Percentiles rank a stretch among this genome's conserved stretches.
These are phyloP conservation scores for Leptosomus discolor DNA, from an alignment of 2,113 vertebrate species.

Conservation along the genomic window DNA sequence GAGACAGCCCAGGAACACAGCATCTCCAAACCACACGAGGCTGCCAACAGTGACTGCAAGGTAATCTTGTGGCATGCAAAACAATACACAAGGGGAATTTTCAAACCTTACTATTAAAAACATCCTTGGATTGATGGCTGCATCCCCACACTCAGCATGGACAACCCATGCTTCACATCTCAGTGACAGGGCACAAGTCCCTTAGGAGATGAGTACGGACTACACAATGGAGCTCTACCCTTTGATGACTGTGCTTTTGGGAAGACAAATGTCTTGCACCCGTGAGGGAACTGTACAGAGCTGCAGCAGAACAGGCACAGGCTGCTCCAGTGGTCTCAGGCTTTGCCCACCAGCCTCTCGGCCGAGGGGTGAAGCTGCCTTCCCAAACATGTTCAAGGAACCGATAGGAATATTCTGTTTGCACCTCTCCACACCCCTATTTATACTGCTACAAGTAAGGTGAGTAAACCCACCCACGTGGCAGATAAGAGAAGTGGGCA, in stretches of 20 bases:
- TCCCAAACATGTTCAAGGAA: background rate
- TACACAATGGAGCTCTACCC: background rate
- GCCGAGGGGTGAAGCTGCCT: background rate
- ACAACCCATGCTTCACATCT: background rate
- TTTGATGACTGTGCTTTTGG: background rate
- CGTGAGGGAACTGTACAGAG: background rate
- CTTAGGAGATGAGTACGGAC: background rate
- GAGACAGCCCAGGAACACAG: background rate
- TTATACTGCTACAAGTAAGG: background rate
- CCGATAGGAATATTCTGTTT: background rate
- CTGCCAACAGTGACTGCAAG: background rate
- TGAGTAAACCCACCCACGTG: background rate
- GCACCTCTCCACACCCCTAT: background rate
- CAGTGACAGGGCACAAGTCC: background rate
- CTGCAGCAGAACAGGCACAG: background rate
- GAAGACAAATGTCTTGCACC: background rate
- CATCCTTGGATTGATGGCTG: background rate
- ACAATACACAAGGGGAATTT: background rate
- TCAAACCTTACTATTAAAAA: background rate
- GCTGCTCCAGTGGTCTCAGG: background rate
- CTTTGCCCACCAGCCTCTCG: background rate
- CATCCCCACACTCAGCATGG: background rate
- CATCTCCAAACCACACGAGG: background rate
- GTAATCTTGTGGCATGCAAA: background rate
- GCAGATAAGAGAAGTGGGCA: background rate